A percentile compares a stretch with the other conserved stretches of the same genome.
These are phyloP conservation scores for Sesamia inferens DNA, from an alignment of 2,888 invertebrate genomes.

Conservation along the genomic window DNA sequence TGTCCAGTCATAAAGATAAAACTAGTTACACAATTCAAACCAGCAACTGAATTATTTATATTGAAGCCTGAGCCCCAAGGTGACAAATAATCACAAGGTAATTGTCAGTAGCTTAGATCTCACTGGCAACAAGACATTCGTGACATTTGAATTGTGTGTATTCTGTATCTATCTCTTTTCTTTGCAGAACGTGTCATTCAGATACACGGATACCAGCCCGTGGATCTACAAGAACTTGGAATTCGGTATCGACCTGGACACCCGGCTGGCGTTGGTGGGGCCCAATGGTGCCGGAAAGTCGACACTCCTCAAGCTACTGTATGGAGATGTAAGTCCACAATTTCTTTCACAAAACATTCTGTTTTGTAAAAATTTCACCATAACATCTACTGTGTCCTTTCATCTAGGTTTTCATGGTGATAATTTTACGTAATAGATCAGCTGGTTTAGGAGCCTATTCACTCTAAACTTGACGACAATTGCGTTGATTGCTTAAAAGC, in stretches of 20 bases:
- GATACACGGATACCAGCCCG: conserved; percentile 96
- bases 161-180: conserved; percentile 5
- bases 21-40: neutral
- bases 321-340: conserved; percentile 94
- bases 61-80: neutral
- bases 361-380: neutral
- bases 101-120: neutral
- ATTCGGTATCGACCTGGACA: conserved; percentile 99
- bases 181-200: conserved; percentile 96
- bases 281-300: conserved; percentile 99
- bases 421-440: neutral
- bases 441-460: neutral
- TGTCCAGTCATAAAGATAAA: neutral
- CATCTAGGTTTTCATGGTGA: neutral
- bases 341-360: neutral
- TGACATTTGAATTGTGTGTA: neutral
- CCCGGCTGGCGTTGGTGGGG: conserved; percentile 97
- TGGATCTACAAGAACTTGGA: conserved; percentile 99
- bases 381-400: neutral
- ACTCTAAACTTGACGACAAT: neutral
- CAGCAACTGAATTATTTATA: neutral
- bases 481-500: neutral
- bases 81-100: neutral
- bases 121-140: too few relatives aligned
- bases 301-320: conserved; percentile 98